Evolutionary conservation across 2,797 vertebrate genomes (phyloP).

Genomic region (Uromys caudimaculatus): DNA sequence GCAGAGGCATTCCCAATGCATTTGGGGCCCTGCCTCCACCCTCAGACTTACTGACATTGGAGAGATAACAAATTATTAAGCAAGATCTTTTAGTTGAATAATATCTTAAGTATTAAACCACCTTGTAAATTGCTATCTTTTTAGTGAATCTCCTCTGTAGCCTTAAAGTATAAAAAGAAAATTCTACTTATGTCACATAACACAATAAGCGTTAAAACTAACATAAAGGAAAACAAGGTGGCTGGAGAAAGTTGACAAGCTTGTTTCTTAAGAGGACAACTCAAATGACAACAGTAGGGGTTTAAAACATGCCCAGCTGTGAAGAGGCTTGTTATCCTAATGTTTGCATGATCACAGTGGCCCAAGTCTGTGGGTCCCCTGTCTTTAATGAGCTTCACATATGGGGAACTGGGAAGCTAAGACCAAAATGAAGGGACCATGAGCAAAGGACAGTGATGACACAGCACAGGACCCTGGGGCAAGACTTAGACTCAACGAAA

Average conservation of each 20-base stretch:
- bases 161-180: conserved; percentile 44
- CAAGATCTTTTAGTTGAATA: not conserved
- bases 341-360: not conserved
- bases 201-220: conserved; percentile 57
- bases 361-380: not conserved
- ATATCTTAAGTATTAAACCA: not conserved
- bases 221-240: conserved; percentile 47
- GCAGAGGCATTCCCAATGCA: not conserved
- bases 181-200: conserved; percentile 51
- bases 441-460: no score
- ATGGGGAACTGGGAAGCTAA: not conserved
- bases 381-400: not conserved
- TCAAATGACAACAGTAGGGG: not conserved
- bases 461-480: fast-evolving
- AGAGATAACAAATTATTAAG: conserved; percentile 27
- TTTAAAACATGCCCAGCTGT: not conserved
- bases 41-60: not conserved
- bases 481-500: not conserved
- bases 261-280: not conserved
- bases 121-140: conserved; percentile 20
- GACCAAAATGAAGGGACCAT: not conserved
- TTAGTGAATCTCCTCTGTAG: conserved; percentile 49
- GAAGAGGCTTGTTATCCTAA: not conserved
- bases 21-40: conserved; percentile 16
- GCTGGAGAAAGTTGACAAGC: conserved; percentile 63